A percentile compares a stretch with the other conserved stretches of the same genome.
These are phyloP conservation scores for Tychaedon coryphoeus DNA, from an alignment of 2,113 vertebrate species.

Conservation along the genomic window DNA sequence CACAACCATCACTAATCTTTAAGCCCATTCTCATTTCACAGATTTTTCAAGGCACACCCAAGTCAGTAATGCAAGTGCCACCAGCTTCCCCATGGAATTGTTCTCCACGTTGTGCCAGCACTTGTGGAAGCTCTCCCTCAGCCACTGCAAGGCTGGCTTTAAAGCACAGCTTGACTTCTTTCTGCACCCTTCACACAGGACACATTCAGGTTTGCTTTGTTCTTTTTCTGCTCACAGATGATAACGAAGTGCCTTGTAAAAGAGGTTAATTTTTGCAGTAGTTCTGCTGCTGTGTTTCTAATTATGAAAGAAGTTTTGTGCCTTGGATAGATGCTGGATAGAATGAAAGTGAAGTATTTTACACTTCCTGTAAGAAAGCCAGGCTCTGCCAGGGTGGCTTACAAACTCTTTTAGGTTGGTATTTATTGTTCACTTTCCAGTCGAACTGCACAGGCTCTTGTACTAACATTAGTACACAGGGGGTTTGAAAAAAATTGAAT, in stretches of 20 bases:
- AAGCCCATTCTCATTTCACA: background rate
- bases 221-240: background rate
- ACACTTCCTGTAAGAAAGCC: background rate
- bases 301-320: background rate
- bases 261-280: background rate
- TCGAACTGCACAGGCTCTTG: background rate
- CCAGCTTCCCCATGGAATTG: background rate
- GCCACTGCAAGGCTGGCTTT: background rate
- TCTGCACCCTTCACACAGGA: background rate
- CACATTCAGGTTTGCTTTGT: background rate
- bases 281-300: conserved; percentile 2
- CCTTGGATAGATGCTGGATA: background rate
- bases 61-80: background rate
- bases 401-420: background rate
- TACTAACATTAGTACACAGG: background rate
- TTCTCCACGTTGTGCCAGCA: background rate
- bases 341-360: background rate
- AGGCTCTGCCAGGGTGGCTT: background rate
- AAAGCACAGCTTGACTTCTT: background rate
- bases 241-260: background rate
- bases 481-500: too few species aligned
- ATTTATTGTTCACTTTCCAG: background rate
- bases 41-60: background rate
- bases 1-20: background rate
- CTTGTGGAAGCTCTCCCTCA: background rate